Percentiles rank a stretch among this genome's conserved stretches.
These are phyloP conservation scores for Dolomedes plantarius DNA, from an alignment of 2,888 invertebrate species.

Conservation along the genomic window DNA sequence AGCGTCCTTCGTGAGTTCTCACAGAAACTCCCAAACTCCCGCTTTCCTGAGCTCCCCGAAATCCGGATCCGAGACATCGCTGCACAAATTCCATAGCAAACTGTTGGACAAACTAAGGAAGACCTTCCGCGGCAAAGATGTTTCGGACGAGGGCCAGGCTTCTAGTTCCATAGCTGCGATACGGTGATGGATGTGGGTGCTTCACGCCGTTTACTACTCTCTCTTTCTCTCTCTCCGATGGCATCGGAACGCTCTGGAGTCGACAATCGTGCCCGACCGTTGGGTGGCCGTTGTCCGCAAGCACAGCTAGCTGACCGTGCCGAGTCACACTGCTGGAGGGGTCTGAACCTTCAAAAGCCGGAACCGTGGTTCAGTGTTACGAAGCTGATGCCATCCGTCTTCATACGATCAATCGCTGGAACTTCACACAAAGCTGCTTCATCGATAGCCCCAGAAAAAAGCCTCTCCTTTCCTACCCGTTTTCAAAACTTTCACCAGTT, in stretches of 20 bases:
- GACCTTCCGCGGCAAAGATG: slow-evolving; percentile 81
- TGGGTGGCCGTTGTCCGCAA: slow-evolving; percentile 3
- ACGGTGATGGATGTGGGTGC: slow-evolving; percentile 11
- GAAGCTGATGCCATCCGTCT: slow-evolving; percentile 46
- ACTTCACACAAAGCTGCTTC: neutral
- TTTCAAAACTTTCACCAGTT: no score
- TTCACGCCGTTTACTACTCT: neutral
- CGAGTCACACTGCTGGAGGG: neutral
- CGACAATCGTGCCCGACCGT: neutral
- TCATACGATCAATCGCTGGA: neutral
- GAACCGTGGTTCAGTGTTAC: slow-evolving; percentile 17
- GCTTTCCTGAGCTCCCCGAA: slow-evolving; percentile 47
- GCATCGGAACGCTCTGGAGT: slow-evolving; percentile 26
- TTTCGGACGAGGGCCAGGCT: slow-evolving; percentile 10
- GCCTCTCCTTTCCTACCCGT: no score
- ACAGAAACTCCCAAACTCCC: slow-evolving; percentile 53
- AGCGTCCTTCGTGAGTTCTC: slow-evolving; percentile 50
- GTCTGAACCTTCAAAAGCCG: no score
- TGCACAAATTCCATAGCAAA: slow-evolving; percentile 88
- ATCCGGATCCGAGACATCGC: slow-evolving; percentile 79
- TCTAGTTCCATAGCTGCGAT: slow-evolving; percentile 20
- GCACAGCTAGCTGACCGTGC: neutral
- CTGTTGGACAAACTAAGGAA: slow-evolving; percentile 87
- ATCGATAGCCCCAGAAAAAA: neutral
- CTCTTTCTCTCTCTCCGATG: slow-evolving; percentile 31